Evolutionary conservation across 2,888 invertebrate genomes (phyloP), one percentile per base, ranked within the genome.

Genomic region (Pheosia gnoma): DNA sequence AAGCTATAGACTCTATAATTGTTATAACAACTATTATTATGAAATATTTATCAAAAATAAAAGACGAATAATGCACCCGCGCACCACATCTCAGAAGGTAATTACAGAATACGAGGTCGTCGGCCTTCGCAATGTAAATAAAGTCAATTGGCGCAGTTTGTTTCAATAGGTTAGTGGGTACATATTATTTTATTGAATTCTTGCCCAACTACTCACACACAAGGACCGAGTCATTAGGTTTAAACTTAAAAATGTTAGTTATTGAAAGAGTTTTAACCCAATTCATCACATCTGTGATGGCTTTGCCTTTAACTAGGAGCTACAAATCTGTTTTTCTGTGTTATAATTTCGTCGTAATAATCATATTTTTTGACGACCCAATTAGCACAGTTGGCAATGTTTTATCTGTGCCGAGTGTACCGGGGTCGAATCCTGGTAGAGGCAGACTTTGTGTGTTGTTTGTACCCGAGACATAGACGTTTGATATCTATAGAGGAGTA

Each of bases 121-220:
- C 52, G 66, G 59, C 73, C 66, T 10, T 63, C 56, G 61, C 58
- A 63, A 62, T 66, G 64, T 63, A 67, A 70, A 67, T 73, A 75
- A 67, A 72, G 75, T 70, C 63, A 70, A 68, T 62, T 62, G 63
- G 58, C 57, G 43, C 59, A 66, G 61, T 58, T 70, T 68, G 66
- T 58, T 66, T 37, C 60, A 62, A 59, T 60, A 25, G 25, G 25
- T 25, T 25, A 25, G 25, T 25, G 25, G 8, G 43, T 43, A 43
- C 41, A 66, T 62, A 70, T 75, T 64, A 62, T 62, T 62, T 66
- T 67, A 65, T 67, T 70, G 52, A 62, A 70, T 65, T 65, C 45
- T 49, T 63, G 51, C 52, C 41, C 58, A 59, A 54, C 13, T 62
- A 36, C 10, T 36, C 59, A 72, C 54, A 57, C n/a, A 54, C 13